Evolutionary conservation across 2,113 vertebrate species (phyloP), one percentile per base, ranked within the genome.

Genomic region (Hydropotes inermis): DNA sequence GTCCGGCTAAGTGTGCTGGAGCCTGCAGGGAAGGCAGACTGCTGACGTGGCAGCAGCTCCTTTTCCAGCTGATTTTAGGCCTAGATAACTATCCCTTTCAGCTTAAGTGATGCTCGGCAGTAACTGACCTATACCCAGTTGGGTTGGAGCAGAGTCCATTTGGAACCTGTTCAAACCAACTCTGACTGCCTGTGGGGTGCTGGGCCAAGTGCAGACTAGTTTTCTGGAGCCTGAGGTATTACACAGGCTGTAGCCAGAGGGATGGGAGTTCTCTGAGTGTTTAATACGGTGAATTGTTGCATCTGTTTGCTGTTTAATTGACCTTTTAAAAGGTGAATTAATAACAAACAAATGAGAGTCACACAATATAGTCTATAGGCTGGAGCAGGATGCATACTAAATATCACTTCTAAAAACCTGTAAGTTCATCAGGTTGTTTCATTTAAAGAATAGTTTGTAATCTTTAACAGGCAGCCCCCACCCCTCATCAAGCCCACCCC

Each of bases 71-170:
- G 98, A 99, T 99, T 99, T 98, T 97, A 99, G 99, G 99, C 99
- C 98, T 96, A 98, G 99, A 99, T 99, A 99, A 99, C 98, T 98
- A 99, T 98, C 98, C 95, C 98, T 98, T 99, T 98, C 98, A 92
- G 92, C 96, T 96, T 98, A 98, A 98, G 98, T 98, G 98, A 98
- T 98, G 98, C 98, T 99, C 98, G 98, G 87, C 96, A 98, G 96
- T 97, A 98, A 98, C 98, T 98, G 98, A 98, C 98, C 98, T 97
- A 89, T 99, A 98, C 98, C 97, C 98, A 87, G 89, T 98, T 97
- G 98, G 98, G 98, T 98, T 99, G 99, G 98, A 98, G 97, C n/a
- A 4, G 97, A 98, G 97, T 97, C 98, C 97, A 96, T 97, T 98
- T 99, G 98, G 99, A 99, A 97, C 70, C 81, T 95, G 93, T 97